Conservation (phyloP, 2,888 invertebrate genomes). For the Eumerus sabulonum region DNA sequence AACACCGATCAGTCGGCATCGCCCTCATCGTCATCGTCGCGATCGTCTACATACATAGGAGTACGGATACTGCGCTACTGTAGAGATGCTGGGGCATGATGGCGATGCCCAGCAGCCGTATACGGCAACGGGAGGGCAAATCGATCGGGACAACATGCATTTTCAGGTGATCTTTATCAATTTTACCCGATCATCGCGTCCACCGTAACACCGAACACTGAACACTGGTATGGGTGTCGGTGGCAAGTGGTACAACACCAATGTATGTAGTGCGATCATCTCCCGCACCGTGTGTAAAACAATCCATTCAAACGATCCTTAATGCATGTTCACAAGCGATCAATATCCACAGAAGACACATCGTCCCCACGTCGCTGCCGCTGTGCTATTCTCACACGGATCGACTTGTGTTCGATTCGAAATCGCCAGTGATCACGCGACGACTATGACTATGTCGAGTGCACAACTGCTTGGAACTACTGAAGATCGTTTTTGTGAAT, state of each 20-base stretch:
- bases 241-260: conserved; percentile 45
- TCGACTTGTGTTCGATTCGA: conserved; percentile 12
- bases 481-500: conserved; percentile 23
- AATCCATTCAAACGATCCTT: conserved; percentile 67
- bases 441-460: conserved; percentile 11
- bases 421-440: conserved; percentile 64
- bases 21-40: conserved; percentile 4
- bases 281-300: conserved; percentile 46
- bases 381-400: not conserved
- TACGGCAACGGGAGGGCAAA: conserved; percentile 63
- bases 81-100: no score
- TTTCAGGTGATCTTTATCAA: conserved; percentile 67
- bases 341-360: conserved; percentile 50
- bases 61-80: no score
- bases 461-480: conserved; percentile 16
- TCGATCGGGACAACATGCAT: conserved; percentile 67
- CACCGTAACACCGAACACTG: conserved; percentile 48
- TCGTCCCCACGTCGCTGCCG: no score
- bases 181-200: conserved; percentile 67
- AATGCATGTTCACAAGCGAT: conserved; percentile 68
- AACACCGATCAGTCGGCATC: conserved; percentile 9
- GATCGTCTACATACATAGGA: no score
- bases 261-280: conserved; percentile 34
- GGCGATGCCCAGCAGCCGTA: conserved; percentile 1
- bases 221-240: conserved; percentile 28